Percentiles rank a stretch among this genome's conserved stretches.
phyloP scores from a whole-genome alignment of 2,888 invertebrate genomes.

The Linyphia triangularis region DNA sequence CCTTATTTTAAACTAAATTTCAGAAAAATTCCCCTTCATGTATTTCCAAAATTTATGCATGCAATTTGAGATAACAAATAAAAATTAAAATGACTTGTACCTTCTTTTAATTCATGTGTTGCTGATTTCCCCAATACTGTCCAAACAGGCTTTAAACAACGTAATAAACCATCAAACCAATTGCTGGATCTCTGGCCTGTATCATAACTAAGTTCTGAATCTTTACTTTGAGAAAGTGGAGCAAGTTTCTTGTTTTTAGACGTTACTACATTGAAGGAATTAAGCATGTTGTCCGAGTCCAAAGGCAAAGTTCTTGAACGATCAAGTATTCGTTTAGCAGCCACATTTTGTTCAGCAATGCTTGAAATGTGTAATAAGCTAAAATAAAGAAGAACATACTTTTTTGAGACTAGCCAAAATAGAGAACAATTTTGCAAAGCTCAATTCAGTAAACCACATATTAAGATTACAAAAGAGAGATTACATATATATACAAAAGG shows the following conservation, averaged over 20 bases:
- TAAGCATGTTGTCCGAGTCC: constrained; percentile 7
- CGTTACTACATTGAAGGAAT: constrained; percentile 11
- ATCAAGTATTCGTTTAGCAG: background rate
- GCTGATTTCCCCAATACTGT: constrained; percentile 90
- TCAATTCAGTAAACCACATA: too few species aligned
- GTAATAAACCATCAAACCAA: constrained; percentile 91
- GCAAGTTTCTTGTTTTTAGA: constrained; percentile 25
- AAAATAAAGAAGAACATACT: constrained; percentile 1
- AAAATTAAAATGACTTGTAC: too few species aligned
- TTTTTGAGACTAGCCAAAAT: background rate
- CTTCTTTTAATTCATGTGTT: constrained; percentile 75
- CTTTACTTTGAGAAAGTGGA: constrained; percentile 54
- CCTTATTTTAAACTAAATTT: too few species aligned
- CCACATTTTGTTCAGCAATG: constrained; percentile 12
- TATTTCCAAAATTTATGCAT: too few species aligned
- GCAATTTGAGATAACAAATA: too few species aligned
- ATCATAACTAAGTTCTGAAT: constrained; percentile 59
- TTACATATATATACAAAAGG: too few species aligned
- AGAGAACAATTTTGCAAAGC: background rate
- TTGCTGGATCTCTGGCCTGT: constrained; percentile 78
- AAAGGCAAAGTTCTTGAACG: constrained; percentile 13
- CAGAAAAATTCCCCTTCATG: too few species aligned
- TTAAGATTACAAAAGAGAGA: too few species aligned
- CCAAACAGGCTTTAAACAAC: constrained; percentile 92
- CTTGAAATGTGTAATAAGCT: constrained; percentile 51